A percentile compares a stretch with the other conserved stretches of the same genome.
phyloP scores from a whole-genome alignment of 2,888 invertebrate genomes.

The Leptopterna dolabrata region DNA sequence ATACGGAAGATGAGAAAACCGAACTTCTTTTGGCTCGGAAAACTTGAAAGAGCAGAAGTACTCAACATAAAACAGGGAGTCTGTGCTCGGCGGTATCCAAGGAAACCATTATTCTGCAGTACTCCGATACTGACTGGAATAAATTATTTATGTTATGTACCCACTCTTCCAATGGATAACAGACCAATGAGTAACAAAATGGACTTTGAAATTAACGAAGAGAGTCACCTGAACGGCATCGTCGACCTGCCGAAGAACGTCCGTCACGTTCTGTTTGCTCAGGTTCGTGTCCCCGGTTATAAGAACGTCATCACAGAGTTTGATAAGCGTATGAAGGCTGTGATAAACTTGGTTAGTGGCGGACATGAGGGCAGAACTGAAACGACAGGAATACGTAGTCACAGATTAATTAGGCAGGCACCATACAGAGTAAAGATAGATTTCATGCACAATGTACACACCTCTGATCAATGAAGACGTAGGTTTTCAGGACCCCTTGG shows the following conservation, averaged over 20 bases:
- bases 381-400: conserved; percentile 61
- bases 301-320: conserved; percentile 89
- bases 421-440: neutral
- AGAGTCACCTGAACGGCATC: conserved; percentile 76
- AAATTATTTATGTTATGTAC: too few species aligned
- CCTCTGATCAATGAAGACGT: conserved; percentile 71
- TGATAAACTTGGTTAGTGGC: conserved; percentile 89
- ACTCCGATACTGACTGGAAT: too few species aligned
- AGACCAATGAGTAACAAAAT: too few species aligned
- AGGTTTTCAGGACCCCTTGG: conserved; percentile 74
- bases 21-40: too few species aligned
- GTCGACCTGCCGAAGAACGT: conserved; percentile 78
- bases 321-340: conserved; percentile 86
- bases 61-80: too few species aligned
- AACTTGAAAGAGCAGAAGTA: too few species aligned
- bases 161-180: too few species aligned
- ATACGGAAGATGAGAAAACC: too few species aligned
- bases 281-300: conserved; percentile 75
- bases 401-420: too few species aligned
- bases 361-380: conserved; percentile 77
- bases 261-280: conserved; percentile 67
- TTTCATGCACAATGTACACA: conserved; percentile 63
- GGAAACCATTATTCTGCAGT: too few species aligned
- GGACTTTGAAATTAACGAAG: too few species aligned
- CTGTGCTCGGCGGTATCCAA: too few species aligned